phyloP scores from a whole-genome alignment of 1,140 invertebrate species.

The Bicyclus anynana region DNA sequence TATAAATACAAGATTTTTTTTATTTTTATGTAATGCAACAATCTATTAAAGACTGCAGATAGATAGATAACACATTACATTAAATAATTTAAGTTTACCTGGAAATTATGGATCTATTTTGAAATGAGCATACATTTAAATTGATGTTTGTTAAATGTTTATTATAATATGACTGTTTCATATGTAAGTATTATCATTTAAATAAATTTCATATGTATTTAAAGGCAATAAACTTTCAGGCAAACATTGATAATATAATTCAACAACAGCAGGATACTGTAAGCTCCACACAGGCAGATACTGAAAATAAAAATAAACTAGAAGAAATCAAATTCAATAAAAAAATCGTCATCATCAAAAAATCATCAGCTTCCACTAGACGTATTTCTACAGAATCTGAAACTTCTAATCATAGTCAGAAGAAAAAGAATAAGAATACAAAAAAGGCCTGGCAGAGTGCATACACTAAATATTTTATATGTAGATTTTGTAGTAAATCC shows the following conservation, averaged over 20 bases:
- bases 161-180: no score
- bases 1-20: no score
- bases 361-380: neutral
- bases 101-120: no score
- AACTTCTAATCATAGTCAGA: neutral
- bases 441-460: slow-evolving; percentile 25
- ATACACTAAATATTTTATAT: slow-evolving; percentile 41
- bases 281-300: slow-evolving; percentile 31
- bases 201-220: slow-evolving; percentile 19
- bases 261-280: slow-evolving; percentile 31
- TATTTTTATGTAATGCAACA: no score
- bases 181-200: no score
- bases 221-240: slow-evolving; percentile 14
- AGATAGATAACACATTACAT: no score
- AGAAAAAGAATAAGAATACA: slow-evolving; percentile 1
- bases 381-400: neutral
- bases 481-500: slow-evolving; percentile 39
- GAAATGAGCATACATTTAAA: no score
- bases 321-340: no score
- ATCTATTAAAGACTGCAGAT: no score
- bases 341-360: no score
- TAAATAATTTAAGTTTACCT: no score
- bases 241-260: neutral
- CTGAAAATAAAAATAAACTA: slow-evolving; percentile 6
- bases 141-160: no score